Base-by-base conservation (phyloP, 2,113 vertebrate genomes). In the Diadophis punctatus region DNA sequence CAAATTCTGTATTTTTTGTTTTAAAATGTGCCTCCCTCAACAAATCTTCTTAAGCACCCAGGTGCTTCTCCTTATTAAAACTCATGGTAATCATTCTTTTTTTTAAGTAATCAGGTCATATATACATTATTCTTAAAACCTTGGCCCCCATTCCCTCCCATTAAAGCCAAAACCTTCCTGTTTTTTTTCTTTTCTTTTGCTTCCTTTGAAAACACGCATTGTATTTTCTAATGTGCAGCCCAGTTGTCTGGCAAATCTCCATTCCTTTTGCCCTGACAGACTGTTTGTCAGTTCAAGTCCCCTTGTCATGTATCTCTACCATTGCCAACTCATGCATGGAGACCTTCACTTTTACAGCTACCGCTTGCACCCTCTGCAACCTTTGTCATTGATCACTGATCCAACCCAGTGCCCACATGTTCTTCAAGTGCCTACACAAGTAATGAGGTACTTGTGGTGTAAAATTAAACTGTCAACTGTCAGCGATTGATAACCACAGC, bases 391-490 rank as follows among this genome's bases (percentile, higher is more conserved):
- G 99, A 99, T 99, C 98, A 98, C 98, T 99, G 99, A 99, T 99
- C 98, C 99, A 98, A 99, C 98, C 98, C 98, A 99, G 98, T 99
- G 99, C 98, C 98, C 98, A 98, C 98, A 97, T 98, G 98, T 99
- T 98, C 98, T 98, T 97, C 98, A 98, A 98, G 98, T 98, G 98
- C 98, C 98, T 98, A 98, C 98, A 98, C 98, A 98, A 98, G 98
- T 99, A 99, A 99, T 99, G 98, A 99, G 99, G 98, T 98, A 98
- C 98, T 98, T 98, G 98, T 98, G 98, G 98, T 98, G 98, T 98
- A 98, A 99, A 99, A 99, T 99, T 99, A 99, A 99, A 99, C 99
- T 99, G 99, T 99, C 99, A 99, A 98, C 98, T 99, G 99, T 99
- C 99, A 99, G 98, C 98, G 98, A 99, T 99, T 99, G 98, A 99